Base-by-base conservation (phyloP, 1,140 invertebrate genomes). In the Heliconius melpomene region DNA sequence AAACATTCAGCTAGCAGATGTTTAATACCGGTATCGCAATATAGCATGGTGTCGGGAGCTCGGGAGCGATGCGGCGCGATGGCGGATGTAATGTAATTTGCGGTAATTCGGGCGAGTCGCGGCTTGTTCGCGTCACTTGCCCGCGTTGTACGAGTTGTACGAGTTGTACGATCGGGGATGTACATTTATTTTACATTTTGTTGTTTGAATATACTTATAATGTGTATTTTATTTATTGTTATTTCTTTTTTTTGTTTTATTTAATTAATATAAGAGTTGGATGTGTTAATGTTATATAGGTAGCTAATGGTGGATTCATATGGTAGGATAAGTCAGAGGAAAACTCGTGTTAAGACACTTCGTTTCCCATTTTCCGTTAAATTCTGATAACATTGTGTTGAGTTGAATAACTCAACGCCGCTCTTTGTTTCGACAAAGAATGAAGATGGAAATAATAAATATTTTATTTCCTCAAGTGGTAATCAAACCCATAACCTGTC, bases 51-150 rank as follows among this genome's bases (percentile, higher is more conserved):
- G 74, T 79, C 74, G 40, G 40, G 3, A 5, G 40, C 40, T 46
- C 40, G 74, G 52, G 75, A 72, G 52, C 50, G 71, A 54, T 40
- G 52, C 77, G 71, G 74, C 71, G 81, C 73, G 83, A 80, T 83
- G 85, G 84, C 80, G 87, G 87, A 87, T 90, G 88, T 89, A 91
- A 91, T 85, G 80, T 82, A 85, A 85, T 85, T 85, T 83, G 82
- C 80, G 84, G 82, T 85, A 81, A 82, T 83, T 81, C 82, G 79
- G 82, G 77, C 77, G 79, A 80, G 80, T 77, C 77, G 80, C 78
- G 82, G 82, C 80, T 74, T 82, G 82, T 82, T 81, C 84, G 79
- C 77, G 80, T 79, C 82, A 82, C 82, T 81, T 81, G 82, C 74
- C 46, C 79, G 52, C 32, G 32, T 78, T 83, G 78, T 81, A 79